phyloP scores from a whole-genome alignment of 2,888 invertebrate genomes.

The Tuta absoluta region DNA sequence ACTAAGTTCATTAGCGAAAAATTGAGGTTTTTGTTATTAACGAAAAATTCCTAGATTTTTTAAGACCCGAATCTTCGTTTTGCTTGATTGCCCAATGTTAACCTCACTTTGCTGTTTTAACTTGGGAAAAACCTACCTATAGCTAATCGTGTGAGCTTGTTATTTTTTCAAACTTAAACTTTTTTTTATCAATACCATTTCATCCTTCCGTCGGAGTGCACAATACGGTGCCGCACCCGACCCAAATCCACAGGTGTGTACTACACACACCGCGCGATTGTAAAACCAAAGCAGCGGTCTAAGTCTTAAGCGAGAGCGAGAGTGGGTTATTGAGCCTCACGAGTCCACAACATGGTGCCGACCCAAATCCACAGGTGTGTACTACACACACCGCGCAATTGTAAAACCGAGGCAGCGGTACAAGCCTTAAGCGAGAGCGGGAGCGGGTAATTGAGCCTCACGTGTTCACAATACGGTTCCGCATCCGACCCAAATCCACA shows the following conservation, averaged over 20 bases:
- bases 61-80: too few species aligned
- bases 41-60: too few species aligned
- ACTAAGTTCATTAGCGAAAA: too few species aligned
- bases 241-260: conserved; percentile 54
- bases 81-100: too few species aligned
- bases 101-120: too few species aligned
- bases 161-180: neutral
- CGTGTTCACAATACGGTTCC: too few species aligned
- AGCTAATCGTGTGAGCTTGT: too few species aligned
- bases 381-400: conserved; percentile 37
- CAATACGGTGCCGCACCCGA: conserved; percentile 33
- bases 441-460: too few species aligned
- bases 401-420: conserved; percentile 32
- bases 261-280: conserved; percentile 36
- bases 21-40: too few species aligned
- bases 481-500: conserved; percentile 44
- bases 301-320: conserved; percentile 28
- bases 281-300: conserved; percentile 31
- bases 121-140: too few species aligned
- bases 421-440: conserved; percentile 28
- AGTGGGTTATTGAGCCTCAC: too few species aligned
- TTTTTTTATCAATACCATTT: neutral
- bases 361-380: conserved; percentile 53
- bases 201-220: neutral
- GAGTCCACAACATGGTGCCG: too few species aligned